Conservation (phyloP, 2,113 vertebrate species). For the Ophiodon elongatus region DNA sequence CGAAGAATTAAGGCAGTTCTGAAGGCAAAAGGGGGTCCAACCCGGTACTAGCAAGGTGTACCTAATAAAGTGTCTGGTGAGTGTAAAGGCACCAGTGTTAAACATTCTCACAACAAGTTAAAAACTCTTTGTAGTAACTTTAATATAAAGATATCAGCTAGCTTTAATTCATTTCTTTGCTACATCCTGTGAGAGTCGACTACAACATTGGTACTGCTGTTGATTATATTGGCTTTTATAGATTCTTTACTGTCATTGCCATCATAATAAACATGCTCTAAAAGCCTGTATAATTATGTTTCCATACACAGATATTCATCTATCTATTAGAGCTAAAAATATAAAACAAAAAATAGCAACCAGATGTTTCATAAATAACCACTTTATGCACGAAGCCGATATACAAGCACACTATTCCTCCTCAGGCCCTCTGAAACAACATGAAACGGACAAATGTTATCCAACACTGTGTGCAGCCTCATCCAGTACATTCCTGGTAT, state of each 20-base stretch:
- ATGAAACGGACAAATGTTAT: conserved; percentile 65
- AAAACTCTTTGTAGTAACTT: neutral
- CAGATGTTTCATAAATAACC: conserved; percentile 62
- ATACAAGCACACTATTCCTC: conserved; percentile 44
- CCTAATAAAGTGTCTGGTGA: no score
- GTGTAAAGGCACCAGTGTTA: neutral
- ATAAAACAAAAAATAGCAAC: neutral
- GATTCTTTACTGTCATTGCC: neutral
- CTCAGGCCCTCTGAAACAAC: conserved; percentile 33
- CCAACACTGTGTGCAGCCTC: conserved; percentile 61
- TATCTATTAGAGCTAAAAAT: conserved; percentile 2
- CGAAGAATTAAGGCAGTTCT: no score
- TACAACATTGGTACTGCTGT: neutral
- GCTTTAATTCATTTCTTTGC: neutral
- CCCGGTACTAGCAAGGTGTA: no score
- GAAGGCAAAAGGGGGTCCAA: no score
- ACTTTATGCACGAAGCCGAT: conserved; percentile 40
- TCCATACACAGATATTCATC: conserved; percentile 35
- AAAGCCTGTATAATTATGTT: conserved; percentile 7
- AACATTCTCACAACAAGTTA: neutral
- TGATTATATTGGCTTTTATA: neutral
- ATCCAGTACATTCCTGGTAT: conserved; percentile 82
- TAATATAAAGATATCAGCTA: neutral
- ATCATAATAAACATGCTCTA: conserved; percentile 9
- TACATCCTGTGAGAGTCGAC: neutral